Evolutionary conservation across 1,140 invertebrate genomes (phyloP).

Genomic region (Mercenaria mercenaria): DNA sequence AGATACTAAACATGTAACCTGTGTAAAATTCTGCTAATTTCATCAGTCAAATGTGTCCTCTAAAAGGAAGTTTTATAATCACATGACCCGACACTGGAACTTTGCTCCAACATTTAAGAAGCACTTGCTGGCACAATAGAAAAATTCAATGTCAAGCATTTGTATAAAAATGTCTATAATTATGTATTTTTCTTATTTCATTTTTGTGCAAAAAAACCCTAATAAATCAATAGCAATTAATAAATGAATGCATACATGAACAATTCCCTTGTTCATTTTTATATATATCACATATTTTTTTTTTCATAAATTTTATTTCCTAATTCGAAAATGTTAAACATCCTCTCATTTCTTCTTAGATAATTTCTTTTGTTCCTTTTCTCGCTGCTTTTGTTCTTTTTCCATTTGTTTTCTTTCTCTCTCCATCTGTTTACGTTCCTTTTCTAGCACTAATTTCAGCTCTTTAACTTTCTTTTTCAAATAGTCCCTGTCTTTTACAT

Average conservation of each 20-base stretch:
- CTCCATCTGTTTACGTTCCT: no score
- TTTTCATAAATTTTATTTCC: no score
- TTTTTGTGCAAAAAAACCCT: no score
- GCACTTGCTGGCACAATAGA: neutral
- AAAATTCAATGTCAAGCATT: neutral
- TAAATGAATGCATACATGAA: neutral
- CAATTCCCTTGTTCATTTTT: neutral
- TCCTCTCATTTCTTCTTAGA: neutral
- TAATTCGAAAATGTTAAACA: neutral
- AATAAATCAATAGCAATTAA: no score
- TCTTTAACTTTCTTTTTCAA: slow-evolving; percentile 84
- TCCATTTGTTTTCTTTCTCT: no score
- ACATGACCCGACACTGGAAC: no score
- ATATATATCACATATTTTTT: neutral
- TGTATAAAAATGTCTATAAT: neutral
- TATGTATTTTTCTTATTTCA: neutral
- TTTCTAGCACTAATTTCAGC: slow-evolving; percentile 76
- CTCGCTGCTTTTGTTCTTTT: no score
- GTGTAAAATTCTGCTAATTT: no score
- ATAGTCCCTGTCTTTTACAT: slow-evolving; percentile 80
- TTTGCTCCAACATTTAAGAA: neutral
- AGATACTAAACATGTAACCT: no score
- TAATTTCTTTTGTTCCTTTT: slow-evolving; percentile 81
- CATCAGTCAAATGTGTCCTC: no score
- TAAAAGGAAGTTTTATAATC: no score